A percentile compares a stretch with the other conserved stretches of the same genome.
phyloP scores from a whole-genome alignment of 2,888 invertebrate genomes.

The Helleia helle region DNA sequence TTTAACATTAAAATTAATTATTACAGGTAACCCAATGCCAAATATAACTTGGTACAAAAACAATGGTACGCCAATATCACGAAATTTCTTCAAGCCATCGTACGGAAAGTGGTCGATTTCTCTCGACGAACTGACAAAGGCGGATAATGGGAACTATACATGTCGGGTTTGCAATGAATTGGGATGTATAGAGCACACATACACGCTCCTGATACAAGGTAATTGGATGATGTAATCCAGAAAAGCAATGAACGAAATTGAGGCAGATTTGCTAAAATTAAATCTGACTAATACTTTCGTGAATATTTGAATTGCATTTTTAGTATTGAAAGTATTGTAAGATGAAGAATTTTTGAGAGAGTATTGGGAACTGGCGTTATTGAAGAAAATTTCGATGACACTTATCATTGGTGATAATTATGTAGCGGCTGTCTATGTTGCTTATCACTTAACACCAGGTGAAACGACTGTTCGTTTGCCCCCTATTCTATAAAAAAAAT shows the following conservation, averaged over 20 bases:
- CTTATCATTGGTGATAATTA: too few species aligned
- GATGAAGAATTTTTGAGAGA: too few species aligned
- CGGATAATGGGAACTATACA: slow-evolving; percentile 91
- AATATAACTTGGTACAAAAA: slow-evolving; percentile 91
- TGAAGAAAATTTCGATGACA: too few species aligned
- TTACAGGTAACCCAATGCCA: slow-evolving; percentile 60
- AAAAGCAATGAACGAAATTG: background rate
- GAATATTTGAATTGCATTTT: too few species aligned
- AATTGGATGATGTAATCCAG: background rate
- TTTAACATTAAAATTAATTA: slow-evolving; percentile 11
- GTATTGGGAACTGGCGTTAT: too few species aligned
- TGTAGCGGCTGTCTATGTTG: too few species aligned
- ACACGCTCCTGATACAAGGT: slow-evolving; percentile 80
- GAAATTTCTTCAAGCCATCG: slow-evolving; percentile 78
- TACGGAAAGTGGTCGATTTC: slow-evolving; percentile 81
- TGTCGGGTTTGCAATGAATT: slow-evolving; percentile 88
- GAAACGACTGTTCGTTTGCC: too few species aligned
- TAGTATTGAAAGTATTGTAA: too few species aligned
- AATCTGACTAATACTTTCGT: too few species aligned
- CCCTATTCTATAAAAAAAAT: too few species aligned
- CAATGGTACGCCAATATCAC: slow-evolving; percentile 74
- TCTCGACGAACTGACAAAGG: slow-evolving; percentile 86
- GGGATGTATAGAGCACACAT: slow-evolving; percentile 84
- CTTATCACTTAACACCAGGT: too few species aligned
- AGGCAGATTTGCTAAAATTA: too few species aligned